Base-by-base conservation (phyloP, 2,888 invertebrate genomes). In the Anoncus sp. region DNA sequence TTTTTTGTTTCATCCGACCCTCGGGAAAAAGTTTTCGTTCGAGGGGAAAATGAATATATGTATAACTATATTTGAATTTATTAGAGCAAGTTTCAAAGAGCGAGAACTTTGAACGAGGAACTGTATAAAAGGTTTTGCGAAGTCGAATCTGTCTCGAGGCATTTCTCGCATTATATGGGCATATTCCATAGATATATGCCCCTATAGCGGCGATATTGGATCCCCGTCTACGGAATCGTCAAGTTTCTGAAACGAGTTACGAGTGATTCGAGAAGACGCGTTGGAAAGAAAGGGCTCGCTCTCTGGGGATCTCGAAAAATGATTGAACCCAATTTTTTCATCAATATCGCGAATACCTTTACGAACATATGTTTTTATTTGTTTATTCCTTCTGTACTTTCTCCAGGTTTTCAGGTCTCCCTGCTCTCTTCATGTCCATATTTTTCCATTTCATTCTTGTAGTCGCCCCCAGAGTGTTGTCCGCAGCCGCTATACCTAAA, bases 231-330 rank as follows among this genome's bases (percentile, higher is more conserved):
- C 12, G 16, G 31, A 16, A 14, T n/a, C 57, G 38, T 69, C 57
- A 6, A 57, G 57, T 47, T 62, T 63, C 27, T n/a, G 31, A 43
- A 53, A 72, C 45, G 10, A 53, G 71, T 71, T 71, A n/a, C 18
- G 7, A 62, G 53, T 53, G 49, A 49, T 45, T 70, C n/a, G 40
- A 18, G 60, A 16, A 47, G 31, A 60, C 14, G n/a, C 27, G 12
- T 14, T 18, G 31, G 16, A 27, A 43, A 27, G 53, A 43, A 53
- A 66, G 22, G 38, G 24, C n/a, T 66, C 40, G 24, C 38, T 38
- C 24, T 22, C 18, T 38, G 18, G 53, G 43, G 51, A n/a, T 18
- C 51, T 35, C 20, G 49, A 22, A 38, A 49, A 65, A 38, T 24
- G 12, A 22, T 47, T 47, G 24, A 10, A 4, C 45, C 9, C 38